Base-by-base conservation (phyloP, 2,797 vertebrate species). In the Lerista edwardsae region DNA sequence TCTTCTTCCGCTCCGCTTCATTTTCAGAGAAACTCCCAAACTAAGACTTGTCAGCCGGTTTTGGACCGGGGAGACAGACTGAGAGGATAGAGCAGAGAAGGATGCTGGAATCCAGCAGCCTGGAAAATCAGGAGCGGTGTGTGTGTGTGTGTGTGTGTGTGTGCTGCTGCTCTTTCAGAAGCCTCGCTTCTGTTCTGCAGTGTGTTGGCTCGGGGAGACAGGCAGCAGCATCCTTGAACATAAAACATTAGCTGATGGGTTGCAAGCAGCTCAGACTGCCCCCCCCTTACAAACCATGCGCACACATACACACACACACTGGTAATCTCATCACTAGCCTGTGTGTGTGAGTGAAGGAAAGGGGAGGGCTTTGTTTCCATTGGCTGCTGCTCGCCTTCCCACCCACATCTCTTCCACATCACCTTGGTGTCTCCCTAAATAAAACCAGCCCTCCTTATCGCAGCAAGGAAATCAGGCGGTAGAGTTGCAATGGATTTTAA, bases 391-490 rank as follows among this genome's bases (percentile, higher is more conserved):
- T 91, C 96, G 88, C 89, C 92, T 95, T 96, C 95, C 96, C 96
- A 96, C 96, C 96, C 97, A 96, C 90, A 93, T 93, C 94, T 93
- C 95, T 97, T 97, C 96, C 96, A 97, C 96, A 95, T 97, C 96
- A 97, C 97, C 97, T 97, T 97, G 96, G 96, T 97, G 96, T 97
- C 96, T 97, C 96, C 96, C 97, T 96, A 96, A 96, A 96, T 96
- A 97, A 96, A 96, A 96, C 95, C 95, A 95, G 94, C 95, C 95
- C 94, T 96, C 92, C 95, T 96, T 96, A 97, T 96, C 95, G 93
- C 95, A 83, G 94, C 79, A 93, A 96, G 94, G 94, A 97, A 97
- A 95, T 94, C 94, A 94, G 94, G 95, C 96, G 94, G 91, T 86
- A 95, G 96, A 97, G 95, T 97, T 97, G 96, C 95, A 96, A 96